Percentiles rank a stretch among this genome's conserved stretches.
These are phyloP conservation scores for Temnothorax rugatulus DNA, from an alignment of 2,888 invertebrate species.

Conservation along the genomic window DNA sequence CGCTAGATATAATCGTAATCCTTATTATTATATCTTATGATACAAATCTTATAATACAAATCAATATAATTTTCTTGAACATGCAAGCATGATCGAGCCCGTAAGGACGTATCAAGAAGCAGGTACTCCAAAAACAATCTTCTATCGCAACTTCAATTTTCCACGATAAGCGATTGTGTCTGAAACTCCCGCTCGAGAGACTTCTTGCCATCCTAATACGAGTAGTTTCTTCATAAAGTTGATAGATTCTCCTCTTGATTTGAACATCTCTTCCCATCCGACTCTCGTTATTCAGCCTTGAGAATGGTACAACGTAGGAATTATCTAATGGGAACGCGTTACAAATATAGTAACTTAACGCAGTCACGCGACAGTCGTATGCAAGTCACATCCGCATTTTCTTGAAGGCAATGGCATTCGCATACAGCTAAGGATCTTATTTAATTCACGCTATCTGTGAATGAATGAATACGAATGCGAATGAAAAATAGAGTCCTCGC, in stretches of 20 bases:
- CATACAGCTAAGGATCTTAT: neutral
- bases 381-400: conserved; percentile 17
- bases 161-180: conserved; percentile 54
- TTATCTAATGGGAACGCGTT: neutral
- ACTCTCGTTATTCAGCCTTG: neutral
- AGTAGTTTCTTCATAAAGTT: conserved; percentile 6
- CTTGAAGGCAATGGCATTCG: neutral
- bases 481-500: neutral
- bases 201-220: neutral
- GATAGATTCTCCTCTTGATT: conserved; percentile 19
- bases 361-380: neutral
- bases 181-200: conserved; percentile 51
- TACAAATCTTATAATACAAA: neutral
- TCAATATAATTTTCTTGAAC: neutral
- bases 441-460: neutral
- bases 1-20: neutral
- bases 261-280: neutral
- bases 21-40: neutral
- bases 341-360: neutral
- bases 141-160: conserved; percentile 49
- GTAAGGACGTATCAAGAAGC: conserved; percentile 29
- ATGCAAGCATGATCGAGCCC: no score
- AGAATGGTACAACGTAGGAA: neutral
- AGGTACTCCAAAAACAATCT: conserved; percentile 54
- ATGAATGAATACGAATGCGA: neutral